phyloP scores from a whole-genome alignment of 1,140 invertebrate species.

The Brachionus angularis region DNA sequence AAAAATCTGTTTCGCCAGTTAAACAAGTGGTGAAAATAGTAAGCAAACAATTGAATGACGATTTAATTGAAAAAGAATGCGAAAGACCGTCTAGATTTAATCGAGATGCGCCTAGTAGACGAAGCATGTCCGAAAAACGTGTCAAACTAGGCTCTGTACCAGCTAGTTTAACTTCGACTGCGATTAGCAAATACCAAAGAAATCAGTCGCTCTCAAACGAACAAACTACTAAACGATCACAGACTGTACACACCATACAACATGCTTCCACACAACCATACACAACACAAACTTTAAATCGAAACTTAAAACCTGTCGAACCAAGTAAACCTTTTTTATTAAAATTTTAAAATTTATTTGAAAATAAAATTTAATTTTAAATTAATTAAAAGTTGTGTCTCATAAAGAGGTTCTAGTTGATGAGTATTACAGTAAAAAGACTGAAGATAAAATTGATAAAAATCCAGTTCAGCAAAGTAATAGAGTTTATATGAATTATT shows the following conservation, averaged over 20 bases:
- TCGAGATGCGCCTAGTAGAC: constrained; percentile 32
- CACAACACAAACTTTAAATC: background rate
- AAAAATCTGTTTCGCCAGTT: background rate
- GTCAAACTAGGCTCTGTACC: constrained; percentile 17
- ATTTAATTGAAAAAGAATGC: constrained; percentile 1
- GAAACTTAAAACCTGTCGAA: background rate
- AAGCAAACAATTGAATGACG: background rate
- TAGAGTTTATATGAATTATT: too few relatives aligned
- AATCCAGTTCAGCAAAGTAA: too few relatives aligned
- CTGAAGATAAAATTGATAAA: too few relatives aligned
- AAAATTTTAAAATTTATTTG: too few relatives aligned
- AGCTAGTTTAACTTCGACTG: background rate
- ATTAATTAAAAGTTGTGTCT: too few relatives aligned
- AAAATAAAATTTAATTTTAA: too few relatives aligned
- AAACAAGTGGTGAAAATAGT: background rate
- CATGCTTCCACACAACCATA: background rate
- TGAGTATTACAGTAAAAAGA: too few relatives aligned
- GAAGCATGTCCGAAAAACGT: constrained; percentile 43
- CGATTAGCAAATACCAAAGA: background rate
- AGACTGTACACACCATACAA: background rate
- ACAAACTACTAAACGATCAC: constrained; percentile 6
- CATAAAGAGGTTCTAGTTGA: too few relatives aligned
- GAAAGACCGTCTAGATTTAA: constrained; percentile 8
- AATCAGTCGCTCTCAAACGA: background rate
- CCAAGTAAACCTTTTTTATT: too few relatives aligned